phyloP scores from a whole-genome alignment of 2,797 vertebrate species.

The Hapalemur alaotrensis region DNA sequence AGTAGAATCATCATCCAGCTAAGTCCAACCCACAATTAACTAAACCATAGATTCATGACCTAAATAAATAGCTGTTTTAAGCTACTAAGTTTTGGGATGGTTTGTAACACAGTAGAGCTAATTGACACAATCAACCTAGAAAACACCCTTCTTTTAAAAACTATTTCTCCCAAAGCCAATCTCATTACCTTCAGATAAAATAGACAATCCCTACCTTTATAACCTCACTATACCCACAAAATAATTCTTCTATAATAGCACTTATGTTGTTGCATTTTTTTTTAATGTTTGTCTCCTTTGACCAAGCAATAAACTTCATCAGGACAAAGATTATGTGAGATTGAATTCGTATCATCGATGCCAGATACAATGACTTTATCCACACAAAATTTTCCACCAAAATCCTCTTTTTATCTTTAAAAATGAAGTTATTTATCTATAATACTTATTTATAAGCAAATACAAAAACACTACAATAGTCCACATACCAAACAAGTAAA shows the following conservation, averaged over 20 bases:
- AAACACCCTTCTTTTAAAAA: background rate
- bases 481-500: background rate
- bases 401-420: background rate
- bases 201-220: background rate
- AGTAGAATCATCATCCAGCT: background rate
- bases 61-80: background rate
- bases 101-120: conserved; percentile 11
- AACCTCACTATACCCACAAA: background rate
- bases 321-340: background rate
- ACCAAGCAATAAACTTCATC: background rate
- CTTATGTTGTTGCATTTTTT: background rate
- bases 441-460: background rate
- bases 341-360: background rate
- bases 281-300: background rate
- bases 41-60: background rate
- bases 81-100: background rate
- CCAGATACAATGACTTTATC: background rate
- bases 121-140: background rate
- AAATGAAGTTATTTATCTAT: background rate
- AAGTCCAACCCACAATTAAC: background rate
- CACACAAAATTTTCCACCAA: background rate
- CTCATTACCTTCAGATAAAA: background rate
- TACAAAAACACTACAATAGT: conserved; percentile 31
- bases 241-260: conserved; percentile 1
- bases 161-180: background rate